Conservation (phyloP, 2,797 vertebrate species). For the Enteromius mattozi region DNA sequence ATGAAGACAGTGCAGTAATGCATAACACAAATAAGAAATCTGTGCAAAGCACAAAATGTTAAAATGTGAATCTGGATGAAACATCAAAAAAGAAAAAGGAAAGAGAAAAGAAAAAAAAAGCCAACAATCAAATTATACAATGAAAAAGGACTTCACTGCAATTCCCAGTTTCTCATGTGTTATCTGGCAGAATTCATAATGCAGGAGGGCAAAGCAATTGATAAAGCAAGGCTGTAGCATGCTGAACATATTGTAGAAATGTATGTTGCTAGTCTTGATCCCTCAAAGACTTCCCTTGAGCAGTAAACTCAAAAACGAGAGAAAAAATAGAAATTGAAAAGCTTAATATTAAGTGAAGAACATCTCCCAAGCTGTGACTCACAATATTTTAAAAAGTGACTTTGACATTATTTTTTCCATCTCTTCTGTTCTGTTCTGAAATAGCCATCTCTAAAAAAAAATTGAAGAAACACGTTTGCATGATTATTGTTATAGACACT, state of each 20-base stretch:
- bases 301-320: background rate
- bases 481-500: background rate
- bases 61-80: constrained; percentile 1
- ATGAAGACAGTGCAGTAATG: background rate
- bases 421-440: background rate
- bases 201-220: background rate
- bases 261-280: constrained; percentile 13
- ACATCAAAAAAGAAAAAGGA: background rate
- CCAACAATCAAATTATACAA: background rate
- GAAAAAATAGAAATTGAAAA: background rate
- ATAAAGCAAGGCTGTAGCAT: constrained; percentile 16
- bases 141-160: constrained; percentile 22
- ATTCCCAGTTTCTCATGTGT: constrained; percentile 29
- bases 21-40: background rate
- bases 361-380: constrained; percentile 11
- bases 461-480: background rate
- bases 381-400: background rate
- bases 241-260: constrained; percentile 15
- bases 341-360: constrained; percentile 8
- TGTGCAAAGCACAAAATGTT: constrained; percentile 1
- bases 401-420: constrained; percentile 5
- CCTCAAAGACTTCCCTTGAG: constrained; percentile 6
- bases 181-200: constrained; percentile 28
- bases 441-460: background rate
- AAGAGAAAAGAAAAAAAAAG: background rate